Conservation (phyloP, 2,888 invertebrate species). For the Tachina lurida region DNA sequence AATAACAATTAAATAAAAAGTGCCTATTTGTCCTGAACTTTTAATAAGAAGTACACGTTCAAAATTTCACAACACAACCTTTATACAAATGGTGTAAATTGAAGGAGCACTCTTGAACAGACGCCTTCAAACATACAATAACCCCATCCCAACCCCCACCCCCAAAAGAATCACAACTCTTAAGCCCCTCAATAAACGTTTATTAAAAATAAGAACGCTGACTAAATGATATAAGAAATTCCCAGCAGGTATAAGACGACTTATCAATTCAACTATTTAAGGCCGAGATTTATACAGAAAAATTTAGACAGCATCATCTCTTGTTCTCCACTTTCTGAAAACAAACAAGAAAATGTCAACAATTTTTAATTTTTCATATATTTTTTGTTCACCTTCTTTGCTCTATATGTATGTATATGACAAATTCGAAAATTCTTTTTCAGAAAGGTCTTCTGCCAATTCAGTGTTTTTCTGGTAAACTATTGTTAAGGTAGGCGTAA, state of each 20-base stretch:
- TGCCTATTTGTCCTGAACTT: constrained; percentile 54
- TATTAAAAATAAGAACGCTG: constrained; percentile 13
- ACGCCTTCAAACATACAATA: not conserved
- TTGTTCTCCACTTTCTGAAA: too few species aligned
- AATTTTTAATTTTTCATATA: too few species aligned
- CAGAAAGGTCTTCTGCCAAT: too few species aligned
- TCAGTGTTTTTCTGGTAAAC: too few species aligned
- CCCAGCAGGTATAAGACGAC: constrained; percentile 18
- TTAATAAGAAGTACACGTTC: constrained; percentile 58
- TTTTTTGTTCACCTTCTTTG: too few species aligned
- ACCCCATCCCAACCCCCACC: not conserved
- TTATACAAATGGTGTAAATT: constrained; percentile 48
- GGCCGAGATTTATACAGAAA: too few species aligned
- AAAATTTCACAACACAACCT: constrained; percentile 14
- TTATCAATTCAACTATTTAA: not conserved
- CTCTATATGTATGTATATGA: too few species aligned
- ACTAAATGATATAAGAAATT: not conserved
- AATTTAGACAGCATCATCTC: too few species aligned
- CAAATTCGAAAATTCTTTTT: too few species aligned
- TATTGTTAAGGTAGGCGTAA: too few species aligned
- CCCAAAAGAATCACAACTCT: not conserved
- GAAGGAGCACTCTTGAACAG: constrained; percentile 34
- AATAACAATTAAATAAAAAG: constrained; percentile 77
- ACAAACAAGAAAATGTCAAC: too few species aligned
- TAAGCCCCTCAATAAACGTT: not conserved